Evolutionary conservation across 2,113 vertebrate genomes (phyloP), one percentile per base, ranked within the genome.

Genomic region (Etheostoma spectabile): DNA sequence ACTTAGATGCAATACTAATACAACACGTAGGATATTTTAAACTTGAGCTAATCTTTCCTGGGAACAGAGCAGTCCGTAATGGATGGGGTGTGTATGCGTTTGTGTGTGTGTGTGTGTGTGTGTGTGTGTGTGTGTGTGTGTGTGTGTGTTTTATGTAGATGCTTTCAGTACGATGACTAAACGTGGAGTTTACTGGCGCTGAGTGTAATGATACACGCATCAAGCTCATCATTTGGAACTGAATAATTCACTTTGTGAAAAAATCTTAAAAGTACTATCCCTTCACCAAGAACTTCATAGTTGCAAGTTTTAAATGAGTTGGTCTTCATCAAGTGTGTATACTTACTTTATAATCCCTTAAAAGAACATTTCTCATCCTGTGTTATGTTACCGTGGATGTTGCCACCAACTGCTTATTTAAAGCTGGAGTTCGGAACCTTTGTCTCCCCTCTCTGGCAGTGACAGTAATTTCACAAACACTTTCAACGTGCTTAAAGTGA

Each of bases 11-110:
- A 88, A 86, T 87, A 84, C 87, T 89, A 93, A 93, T 90, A 86
- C 89, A 92, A 89, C 87, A 86, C 86, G 87, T 67, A 72, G 89
- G 61, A 89, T 87, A 87, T 84, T 86, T 89, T 85, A 89, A 94
- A 90, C 85, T 89, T 87, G 75, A 91, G 86, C 85, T 90, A 83
- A 90, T 90, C 86, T 88, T 57, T 84, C 71, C 79, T 77, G 81
- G 84, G 79, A 85, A 77, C 77, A 62, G 77, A 86, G 83, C 83
- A 74, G 85, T 84, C 62, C 52, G 85, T 73, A 86, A 84, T 75
- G 83, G 80, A 79, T 33, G 60, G 42, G 52, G 16, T 63, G 83
- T 22, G 62, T 55, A 59, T 53, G 18, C 52, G 42, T 76, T 62
- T 48, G 46, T 80, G 55, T 68, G 51, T 45, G 49, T 66, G 22